Conservation (phyloP, 2,113 vertebrate species). For the Rostratula benghalensis region DNA sequence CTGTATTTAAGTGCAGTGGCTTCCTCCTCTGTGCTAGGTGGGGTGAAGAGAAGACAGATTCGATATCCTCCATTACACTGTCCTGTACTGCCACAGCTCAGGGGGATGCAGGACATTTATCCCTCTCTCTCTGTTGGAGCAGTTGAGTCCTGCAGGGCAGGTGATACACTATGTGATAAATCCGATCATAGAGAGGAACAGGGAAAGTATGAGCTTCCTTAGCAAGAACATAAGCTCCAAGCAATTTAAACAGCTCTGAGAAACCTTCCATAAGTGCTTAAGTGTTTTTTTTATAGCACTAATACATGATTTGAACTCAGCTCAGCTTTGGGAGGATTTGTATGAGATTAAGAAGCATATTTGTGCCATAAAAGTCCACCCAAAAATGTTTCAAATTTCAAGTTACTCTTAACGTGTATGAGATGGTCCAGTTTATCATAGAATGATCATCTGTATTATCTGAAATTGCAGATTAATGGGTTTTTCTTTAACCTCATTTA, state of each 20-base stretch:
- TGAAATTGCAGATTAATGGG: background rate
- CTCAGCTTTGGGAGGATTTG: background rate
- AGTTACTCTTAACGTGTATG: background rate
- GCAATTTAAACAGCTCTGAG: background rate
- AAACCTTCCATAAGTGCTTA: background rate
- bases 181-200: background rate
- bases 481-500: background rate
- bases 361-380: background rate
- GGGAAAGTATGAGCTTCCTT: background rate
- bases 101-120: background rate
- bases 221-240: background rate
- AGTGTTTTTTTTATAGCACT: background rate
- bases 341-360: background rate
- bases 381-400: background rate
- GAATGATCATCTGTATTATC: background rate
- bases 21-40: background rate
- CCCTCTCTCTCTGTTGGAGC: background rate
- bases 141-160: background rate
- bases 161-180: rapidly evolving
- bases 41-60: background rate
- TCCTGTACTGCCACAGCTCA: background rate
- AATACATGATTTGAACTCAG: background rate
- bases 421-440: background rate
- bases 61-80: rapidly evolving
- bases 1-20: background rate